Evolutionary conservation across 1,140 invertebrate species (phyloP).

Genomic region (Cataglyphis hispanica): DNA sequence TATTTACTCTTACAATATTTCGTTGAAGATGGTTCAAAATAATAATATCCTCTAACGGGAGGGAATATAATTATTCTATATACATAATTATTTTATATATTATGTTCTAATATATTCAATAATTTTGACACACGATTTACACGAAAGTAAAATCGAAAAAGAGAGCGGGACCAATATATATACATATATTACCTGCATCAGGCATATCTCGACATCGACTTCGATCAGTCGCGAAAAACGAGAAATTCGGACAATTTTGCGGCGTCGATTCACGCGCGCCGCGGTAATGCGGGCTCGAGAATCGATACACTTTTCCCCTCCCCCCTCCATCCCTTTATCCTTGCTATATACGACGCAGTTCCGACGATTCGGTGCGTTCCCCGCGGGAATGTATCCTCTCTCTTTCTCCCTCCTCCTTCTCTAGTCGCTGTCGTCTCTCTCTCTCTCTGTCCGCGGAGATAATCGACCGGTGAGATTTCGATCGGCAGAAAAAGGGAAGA

Average conservation of each 20-base stretch:
- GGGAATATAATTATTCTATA: too few relatives aligned
- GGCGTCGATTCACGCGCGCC: slow-evolving; percentile 22
- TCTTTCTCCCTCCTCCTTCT: too few relatives aligned
- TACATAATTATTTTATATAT: too few relatives aligned
- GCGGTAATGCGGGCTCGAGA: slow-evolving; percentile 28
- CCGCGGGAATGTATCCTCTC: slow-evolving; percentile 4
- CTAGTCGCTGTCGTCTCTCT: too few relatives aligned
- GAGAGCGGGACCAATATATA: too few relatives aligned
- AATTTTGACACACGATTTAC: too few relatives aligned
- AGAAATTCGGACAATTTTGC: not conserved
- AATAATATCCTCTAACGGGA: too few relatives aligned
- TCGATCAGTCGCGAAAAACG: not conserved
- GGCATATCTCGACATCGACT: not conserved
- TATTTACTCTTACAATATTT: too few relatives aligned
- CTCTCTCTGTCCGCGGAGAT: not conserved
- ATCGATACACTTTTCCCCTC: slow-evolving; percentile 35
- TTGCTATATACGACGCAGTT: slow-evolving; percentile 31
- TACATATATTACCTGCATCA: too few relatives aligned
- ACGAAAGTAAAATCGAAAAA: too few relatives aligned
- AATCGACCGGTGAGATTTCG: not conserved
- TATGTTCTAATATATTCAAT: too few relatives aligned
- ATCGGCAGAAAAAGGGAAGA: not conserved
- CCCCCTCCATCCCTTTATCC: not conserved
- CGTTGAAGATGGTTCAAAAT: too few relatives aligned
- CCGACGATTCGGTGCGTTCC: slow-evolving; percentile 3